Base-by-base conservation (phyloP, 2,888 invertebrate species). In the Diarsia dahlii region DNA sequence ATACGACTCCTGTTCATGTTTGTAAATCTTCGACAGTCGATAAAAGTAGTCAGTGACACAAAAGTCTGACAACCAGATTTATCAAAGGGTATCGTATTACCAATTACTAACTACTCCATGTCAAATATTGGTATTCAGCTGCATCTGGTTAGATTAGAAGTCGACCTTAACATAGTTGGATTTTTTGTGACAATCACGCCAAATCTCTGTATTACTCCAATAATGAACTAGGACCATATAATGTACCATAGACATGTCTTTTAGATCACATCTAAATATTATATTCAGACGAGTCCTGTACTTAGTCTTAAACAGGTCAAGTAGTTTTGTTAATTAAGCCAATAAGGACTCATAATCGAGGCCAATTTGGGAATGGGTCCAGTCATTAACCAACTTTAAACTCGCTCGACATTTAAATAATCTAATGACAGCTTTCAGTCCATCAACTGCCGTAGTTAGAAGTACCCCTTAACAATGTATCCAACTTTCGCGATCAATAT, bases 341-440 rank as follows among this genome's bases (percentile, higher is more conserved):
- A 64, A 58, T 58, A 58, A 50, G 54, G 28, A 54, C 78, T 23
- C 20, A 65, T 45, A 65, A 80, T 83, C 78, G 28, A 70, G 54
- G 54, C 65, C 79, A 80, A 56, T 80, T 84, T 56, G 34, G 34
- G 3, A 66, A 66, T 46, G 52, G 64, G n/a, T 10, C 48, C 60
- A 13, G 84, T 62, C 60, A 66, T 80, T 80, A 80, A 66, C 34
- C 34, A 80, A 69, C 45, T 78, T 79, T 66, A 34, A 62, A 79
- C 52, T 79, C 18, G 18, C 23, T 50, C 45, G 34, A 66, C n/a
- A 66, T 78, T 84, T 79, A 79, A 79, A 79, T 79, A 52, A 79
- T 65, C 18, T 62, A 79, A 60, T 60, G 48, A 56, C 48, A 50
- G 82, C 23, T 65, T 78, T 75, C 9, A 39, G 48, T 65, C 18